These are phyloP conservation scores for Cairina moschata DNA, from an alignment of 2,113 vertebrate genomes.

Conservation along the genomic window DNA sequence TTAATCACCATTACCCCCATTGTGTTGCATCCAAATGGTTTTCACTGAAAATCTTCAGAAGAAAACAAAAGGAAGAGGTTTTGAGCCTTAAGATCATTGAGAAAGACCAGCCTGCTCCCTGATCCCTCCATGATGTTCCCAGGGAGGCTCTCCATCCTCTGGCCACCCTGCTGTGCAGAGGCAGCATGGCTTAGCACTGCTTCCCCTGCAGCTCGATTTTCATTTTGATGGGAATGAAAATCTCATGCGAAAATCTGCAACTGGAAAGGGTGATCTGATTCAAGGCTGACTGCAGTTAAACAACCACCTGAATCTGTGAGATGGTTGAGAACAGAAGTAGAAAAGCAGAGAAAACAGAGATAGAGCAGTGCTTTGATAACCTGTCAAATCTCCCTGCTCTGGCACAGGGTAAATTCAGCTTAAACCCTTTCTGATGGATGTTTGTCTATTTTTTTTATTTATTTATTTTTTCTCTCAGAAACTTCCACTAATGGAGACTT, in stretches of 20 bases:
- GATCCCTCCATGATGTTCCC: fast-evolving
- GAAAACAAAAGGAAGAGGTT: not conserved
- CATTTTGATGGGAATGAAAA: not conserved
- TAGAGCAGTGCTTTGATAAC: not conserved
- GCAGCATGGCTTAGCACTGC: not conserved
- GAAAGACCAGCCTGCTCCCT: not conserved
- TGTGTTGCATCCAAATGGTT: not conserved
- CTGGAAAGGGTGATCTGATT: fast-evolving
- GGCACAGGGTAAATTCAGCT: fast-evolving
- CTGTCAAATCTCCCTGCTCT: not conserved
- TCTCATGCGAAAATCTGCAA: not conserved
- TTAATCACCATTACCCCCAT: not conserved
- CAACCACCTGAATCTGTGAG: fast-evolving
- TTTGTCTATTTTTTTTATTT: not conserved
- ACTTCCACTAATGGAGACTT: fast-evolving
- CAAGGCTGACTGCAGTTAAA: not conserved
- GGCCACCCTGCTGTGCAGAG: fast-evolving
- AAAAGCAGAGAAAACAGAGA: not conserved
- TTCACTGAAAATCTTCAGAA: not conserved
- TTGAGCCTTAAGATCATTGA: not conserved
- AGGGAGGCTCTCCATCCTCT: not conserved
- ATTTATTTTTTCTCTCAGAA: not conserved
- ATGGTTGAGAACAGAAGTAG: not conserved
- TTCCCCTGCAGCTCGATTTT: not conserved
- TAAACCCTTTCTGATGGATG: not conserved